Conservation (phyloP, 2,797 vertebrate species). For the Cyprinella venusta region DNA sequence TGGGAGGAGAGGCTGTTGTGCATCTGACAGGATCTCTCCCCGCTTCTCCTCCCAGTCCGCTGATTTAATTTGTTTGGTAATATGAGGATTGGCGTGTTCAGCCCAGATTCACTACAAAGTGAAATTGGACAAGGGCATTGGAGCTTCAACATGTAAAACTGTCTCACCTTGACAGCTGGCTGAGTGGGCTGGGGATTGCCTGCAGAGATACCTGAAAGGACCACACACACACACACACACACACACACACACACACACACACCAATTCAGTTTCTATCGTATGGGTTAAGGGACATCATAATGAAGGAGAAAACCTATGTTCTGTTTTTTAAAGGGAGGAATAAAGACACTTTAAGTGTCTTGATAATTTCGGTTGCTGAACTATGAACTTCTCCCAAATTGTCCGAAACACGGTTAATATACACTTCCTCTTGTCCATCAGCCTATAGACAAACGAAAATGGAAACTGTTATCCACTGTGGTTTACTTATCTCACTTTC, state of each 20-base stretch:
- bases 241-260: conserved; percentile 74
- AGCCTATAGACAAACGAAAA: neutral
- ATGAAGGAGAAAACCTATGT: conserved; percentile 67
- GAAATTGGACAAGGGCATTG: conserved; percentile 85
- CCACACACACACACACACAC: conserved; percentile 73
- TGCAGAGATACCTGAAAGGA: conserved; percentile 59
- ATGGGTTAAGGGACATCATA: conserved; percentile 68
- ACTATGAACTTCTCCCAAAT: conserved; percentile 13
- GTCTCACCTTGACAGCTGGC: conserved; percentile 83
- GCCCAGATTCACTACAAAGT: conserved; percentile 82
- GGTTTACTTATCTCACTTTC: neutral
- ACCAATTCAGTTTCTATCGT: conserved; percentile 67
- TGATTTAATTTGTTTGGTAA: conserved; percentile 87
- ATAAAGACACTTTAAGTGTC: conserved; percentile 11
- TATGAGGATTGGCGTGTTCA: conserved; percentile 84
- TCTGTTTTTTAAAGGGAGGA: conserved; percentile 9
- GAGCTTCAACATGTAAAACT: conserved; percentile 81
- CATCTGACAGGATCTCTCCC: conserved; percentile 64
- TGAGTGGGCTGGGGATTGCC: conserved; percentile 76
- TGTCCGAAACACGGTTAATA: neutral
- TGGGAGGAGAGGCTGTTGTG: conserved; percentile 62
- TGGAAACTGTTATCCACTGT: neutral
- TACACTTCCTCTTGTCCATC: neutral
- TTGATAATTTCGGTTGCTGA: conserved; percentile 14
- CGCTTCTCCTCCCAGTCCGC: conserved; percentile 61